A percentile compares a stretch with the other conserved stretches of the same genome.
Conservation (phyloP, 2,797 vertebrate species). For the Sternarchorhynchus goeldii region DNA sequence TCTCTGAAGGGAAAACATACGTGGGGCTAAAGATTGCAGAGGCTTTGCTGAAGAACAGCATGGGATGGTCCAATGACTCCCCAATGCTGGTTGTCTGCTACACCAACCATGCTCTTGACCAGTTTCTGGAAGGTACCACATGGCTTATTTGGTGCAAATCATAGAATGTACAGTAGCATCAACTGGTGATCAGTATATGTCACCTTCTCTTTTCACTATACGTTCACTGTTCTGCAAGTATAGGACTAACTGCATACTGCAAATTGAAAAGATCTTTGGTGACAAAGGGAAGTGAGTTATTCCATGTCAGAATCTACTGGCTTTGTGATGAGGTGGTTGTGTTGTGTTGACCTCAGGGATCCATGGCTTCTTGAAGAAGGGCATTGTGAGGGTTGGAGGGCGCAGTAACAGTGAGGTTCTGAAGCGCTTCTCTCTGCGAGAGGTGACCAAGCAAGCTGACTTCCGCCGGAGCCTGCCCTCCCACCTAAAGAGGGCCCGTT, state of each 20-base stretch:
- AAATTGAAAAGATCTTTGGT: neutral
- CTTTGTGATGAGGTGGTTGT: neutral
- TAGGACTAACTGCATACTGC: no score
- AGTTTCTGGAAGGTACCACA: slow-evolving; percentile 93
- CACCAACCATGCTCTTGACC: slow-evolving; percentile 95
- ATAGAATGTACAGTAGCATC: no score
- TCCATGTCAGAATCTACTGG: neutral
- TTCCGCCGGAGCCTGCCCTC: slow-evolving; percentile 64
- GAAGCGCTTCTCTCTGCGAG: slow-evolving; percentile 81
- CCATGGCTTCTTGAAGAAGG: slow-evolving; percentile 71
- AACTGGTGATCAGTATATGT: no score
- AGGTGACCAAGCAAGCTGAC: slow-evolving; percentile 69
- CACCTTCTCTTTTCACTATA: no score
- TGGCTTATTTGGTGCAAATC: neutral
- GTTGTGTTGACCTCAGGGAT: slow-evolving; percentile 76
- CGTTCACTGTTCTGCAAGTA: no score
- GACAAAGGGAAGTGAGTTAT: neutral
- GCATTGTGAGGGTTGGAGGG: slow-evolving; percentile 89
- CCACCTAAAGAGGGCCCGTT: slow-evolving; percentile 72
- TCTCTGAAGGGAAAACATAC: slow-evolving; percentile 86
- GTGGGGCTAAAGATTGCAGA: slow-evolving; percentile 91
- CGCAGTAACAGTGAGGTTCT: slow-evolving; percentile 87
- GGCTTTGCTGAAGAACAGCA: slow-evolving; percentile 80
- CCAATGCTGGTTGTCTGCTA: slow-evolving; percentile 94
- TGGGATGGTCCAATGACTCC: slow-evolving; percentile 66